Percentiles rank a stretch among this genome's conserved stretches.
These are phyloP conservation scores for Phenganax subtilis DNA, from an alignment of 92 coral and sea anemone genomes.

Conservation along the genomic window DNA sequence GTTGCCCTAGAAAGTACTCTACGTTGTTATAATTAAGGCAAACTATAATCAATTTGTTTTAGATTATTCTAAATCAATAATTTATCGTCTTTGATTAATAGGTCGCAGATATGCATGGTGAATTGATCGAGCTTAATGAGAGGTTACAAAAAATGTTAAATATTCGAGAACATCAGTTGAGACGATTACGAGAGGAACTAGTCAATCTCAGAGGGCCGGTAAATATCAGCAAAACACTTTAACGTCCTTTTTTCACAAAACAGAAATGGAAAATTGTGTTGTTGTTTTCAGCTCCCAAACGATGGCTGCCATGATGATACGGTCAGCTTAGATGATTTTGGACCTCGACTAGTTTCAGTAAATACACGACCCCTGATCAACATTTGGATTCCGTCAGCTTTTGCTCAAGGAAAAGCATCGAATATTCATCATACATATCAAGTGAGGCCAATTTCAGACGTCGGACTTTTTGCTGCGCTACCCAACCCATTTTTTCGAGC, in stretches of 20 bases:
- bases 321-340: slow-evolving; percentile 56
- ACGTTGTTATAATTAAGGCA: too few relatives aligned
- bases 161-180: slow-evolving; percentile 65
- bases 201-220: slow-evolving; percentile 92
- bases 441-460: slow-evolving; percentile 42
- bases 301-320: slow-evolving; percentile 52
- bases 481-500: too few relatives aligned
- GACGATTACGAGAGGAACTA: slow-evolving; percentile 76
- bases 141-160: slow-evolving; percentile 71
- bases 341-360: slow-evolving; percentile 54
- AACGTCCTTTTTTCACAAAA: neutral
- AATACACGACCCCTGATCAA: slow-evolving; percentile 82
- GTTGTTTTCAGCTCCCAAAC: slow-evolving; percentile 66
- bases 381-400: slow-evolving; percentile 96
- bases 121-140: slow-evolving; percentile 85
- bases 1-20: too few relatives aligned
- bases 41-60: too few relatives aligned
- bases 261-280: neutral
- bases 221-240: slow-evolving; percentile 2
- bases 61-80: too few relatives aligned
- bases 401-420: slow-evolving; percentile 69
- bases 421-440: slow-evolving; percentile 84
- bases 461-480: too few relatives aligned
- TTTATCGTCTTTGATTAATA: slow-evolving; percentile 8
- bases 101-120: slow-evolving; percentile 99